Evolutionary conservation across 2,113 vertebrate species (phyloP).

Genomic region (Genyomyrus donnyi): DNA sequence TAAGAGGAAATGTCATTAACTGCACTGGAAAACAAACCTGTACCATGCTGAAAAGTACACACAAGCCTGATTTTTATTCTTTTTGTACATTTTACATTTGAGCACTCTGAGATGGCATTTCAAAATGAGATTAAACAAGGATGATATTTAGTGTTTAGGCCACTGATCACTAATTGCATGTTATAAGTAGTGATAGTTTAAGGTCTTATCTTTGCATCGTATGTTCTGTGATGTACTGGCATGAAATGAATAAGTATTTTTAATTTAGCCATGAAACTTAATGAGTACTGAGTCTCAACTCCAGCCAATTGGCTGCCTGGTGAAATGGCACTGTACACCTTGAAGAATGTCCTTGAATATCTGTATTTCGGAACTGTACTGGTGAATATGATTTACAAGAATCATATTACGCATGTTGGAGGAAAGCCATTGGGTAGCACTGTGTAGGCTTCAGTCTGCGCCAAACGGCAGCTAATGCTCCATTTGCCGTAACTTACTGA

Average conservation of each 20-base stretch:
- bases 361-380: not conserved
- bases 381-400: not conserved
- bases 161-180: not conserved
- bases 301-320: not conserved
- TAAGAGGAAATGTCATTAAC: slow-evolving; percentile 12
- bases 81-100: not conserved
- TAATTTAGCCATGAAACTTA: not conserved
- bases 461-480: not conserved
- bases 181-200: not conserved
- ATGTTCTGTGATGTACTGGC: not conserved
- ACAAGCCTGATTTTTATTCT: not conserved
- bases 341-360: not conserved
- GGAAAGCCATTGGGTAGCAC: not conserved
- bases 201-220: not conserved
- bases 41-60: not conserved
- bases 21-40: not conserved
- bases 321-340: not conserved
- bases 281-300: not conserved
- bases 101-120: not conserved
- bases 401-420: not conserved
- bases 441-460: not conserved
- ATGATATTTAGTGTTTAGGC: not conserved
- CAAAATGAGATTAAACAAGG: not conserved
- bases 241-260: not conserved
- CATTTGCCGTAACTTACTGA: not conserved